These are phyloP conservation scores for Hemiprocne comata DNA, from an alignment of 2,113 vertebrate species.

Conservation along the genomic window DNA sequence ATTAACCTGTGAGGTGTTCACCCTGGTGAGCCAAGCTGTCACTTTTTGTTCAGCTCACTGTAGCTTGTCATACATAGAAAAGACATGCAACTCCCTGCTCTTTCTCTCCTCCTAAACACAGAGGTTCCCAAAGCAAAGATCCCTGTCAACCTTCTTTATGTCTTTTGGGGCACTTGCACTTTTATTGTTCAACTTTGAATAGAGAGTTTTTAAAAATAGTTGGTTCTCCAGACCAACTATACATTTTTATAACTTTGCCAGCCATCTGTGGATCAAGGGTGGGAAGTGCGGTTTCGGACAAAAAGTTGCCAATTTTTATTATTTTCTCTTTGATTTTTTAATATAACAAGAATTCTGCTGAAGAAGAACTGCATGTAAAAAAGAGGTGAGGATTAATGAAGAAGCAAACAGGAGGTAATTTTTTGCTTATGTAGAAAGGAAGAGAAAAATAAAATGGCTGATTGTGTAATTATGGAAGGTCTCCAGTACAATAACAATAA, in stretches of 20 bases:
- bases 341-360: background rate
- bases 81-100: background rate
- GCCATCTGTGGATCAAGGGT: background rate
- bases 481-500: constrained; percentile 40
- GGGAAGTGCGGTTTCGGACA: background rate
- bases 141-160: background rate
- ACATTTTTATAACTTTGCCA: background rate
- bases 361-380: background rate
- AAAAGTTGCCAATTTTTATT: background rate
- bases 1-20: background rate
- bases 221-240: background rate
- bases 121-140: background rate
- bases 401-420: background rate
- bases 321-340: background rate
- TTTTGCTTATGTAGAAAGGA: background rate
- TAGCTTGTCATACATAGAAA: background rate
- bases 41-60: background rate
- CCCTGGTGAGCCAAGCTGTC: background rate
- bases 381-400: background rate
- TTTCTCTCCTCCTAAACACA: background rate
- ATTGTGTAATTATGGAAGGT: constrained; percentile 28
- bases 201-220: background rate
- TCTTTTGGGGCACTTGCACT: constrained; percentile 6
- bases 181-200: constrained; percentile 30
- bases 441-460: background rate